Base-by-base conservation (phyloP, 2,797 vertebrate species). In the Kryptopterus vitreolus region DNA sequence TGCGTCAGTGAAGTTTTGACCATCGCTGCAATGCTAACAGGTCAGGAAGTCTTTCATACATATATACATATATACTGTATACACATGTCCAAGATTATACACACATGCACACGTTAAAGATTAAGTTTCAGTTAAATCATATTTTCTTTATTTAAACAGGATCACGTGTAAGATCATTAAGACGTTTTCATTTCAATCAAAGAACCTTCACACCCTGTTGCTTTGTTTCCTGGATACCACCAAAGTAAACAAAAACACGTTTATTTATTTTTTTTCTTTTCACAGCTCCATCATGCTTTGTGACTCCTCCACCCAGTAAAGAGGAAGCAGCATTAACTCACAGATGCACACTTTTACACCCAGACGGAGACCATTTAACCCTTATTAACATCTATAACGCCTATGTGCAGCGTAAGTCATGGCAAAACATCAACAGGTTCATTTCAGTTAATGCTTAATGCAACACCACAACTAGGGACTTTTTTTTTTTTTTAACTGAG, bases 1-100 rank as follows among this genome's bases (percentile, higher is more conserved):
- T 99, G 98, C 0, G 97, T 98, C 20, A 94, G 95, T 0, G 97
- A 99, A 89, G 94, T 99, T 92, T 95, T 99, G 82, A 99, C 96
- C 8, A 90, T 99, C 4, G 96, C 96, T 0, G 96, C 98, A 81
- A 98, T 99, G 97, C 93, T 99, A 74, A 97, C 95, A 16, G 96
- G 97, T 94, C 84, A 81, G 76, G 10, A 3, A 3, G 31, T 58
- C 18, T 31, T 52, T 7, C 7, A 38, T 4, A 0, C 46, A 66
- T 20, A 58, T 35, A 57, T 4, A 38, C 3, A 0, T 35, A 61
- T 15, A 52, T 35, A 57, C 6, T 48, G 55, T 50, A 76, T 33
- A 46, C 10, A 31, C 24, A 15, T n/a, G n/a, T n/a, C n/a, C n/a
- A n/a, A n/a, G n/a, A n/a, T n/a, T 53, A 38, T 38, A 43, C 38